Percentiles rank a stretch among this genome's conserved stretches.
phyloP scores from a whole-genome alignment of 2,888 invertebrate genomes.

The Parnassius smintheus region DNA sequence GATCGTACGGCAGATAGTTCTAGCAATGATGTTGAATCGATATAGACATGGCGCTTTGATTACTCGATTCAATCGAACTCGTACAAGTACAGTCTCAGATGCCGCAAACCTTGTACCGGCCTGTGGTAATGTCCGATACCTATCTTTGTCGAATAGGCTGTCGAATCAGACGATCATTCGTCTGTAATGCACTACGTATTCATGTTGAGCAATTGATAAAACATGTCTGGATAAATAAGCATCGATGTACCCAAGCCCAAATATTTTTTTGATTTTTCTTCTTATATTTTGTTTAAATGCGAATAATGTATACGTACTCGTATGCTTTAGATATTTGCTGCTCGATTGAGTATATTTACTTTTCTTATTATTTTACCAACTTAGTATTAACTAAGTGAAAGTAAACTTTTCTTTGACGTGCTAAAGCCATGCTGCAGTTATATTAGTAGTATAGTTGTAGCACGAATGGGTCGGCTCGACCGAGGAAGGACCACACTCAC shows the following conservation, averaged over 20 bases:
- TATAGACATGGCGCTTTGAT: constrained; percentile 77
- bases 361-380: too few relatives aligned
- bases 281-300: neutral
- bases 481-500: too few relatives aligned
- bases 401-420: too few relatives aligned
- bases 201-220: constrained; percentile 72
- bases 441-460: too few relatives aligned
- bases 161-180: constrained; percentile 62
- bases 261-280: constrained; percentile 20
- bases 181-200: constrained; percentile 68
- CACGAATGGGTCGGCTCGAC: too few relatives aligned
- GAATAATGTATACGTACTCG: neutral
- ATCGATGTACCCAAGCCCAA: constrained; percentile 32
- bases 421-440: too few relatives aligned
- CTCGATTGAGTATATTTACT: neutral
- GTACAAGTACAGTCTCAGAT: constrained; percentile 54
- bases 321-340: neutral
- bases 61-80: constrained; percentile 73
- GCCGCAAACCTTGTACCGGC: constrained; percentile 56
- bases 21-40: constrained; percentile 71
- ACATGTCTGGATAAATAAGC: constrained; percentile 50
- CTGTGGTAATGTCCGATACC: constrained; percentile 70
- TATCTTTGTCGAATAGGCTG: constrained; percentile 67
- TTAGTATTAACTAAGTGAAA: too few relatives aligned
- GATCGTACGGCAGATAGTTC: constrained; percentile 71